Percentiles rank a stretch among this genome's conserved stretches.
phyloP scores from a whole-genome alignment of 1,140 invertebrate genomes.

The Apis florea region DNA sequence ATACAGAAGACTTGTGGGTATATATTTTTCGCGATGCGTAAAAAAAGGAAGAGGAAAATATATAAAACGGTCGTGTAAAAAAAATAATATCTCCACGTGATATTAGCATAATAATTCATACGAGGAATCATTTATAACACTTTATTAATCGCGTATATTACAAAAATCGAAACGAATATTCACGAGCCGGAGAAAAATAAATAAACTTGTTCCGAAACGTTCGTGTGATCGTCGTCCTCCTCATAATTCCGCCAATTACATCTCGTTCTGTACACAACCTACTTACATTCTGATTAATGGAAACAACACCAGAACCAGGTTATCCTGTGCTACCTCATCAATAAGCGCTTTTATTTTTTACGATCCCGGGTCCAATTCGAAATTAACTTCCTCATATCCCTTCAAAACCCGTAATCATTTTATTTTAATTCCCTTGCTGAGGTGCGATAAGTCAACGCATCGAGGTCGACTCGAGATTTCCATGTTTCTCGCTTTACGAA shows the following conservation, averaged over 20 bases:
- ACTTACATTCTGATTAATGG: conserved; percentile 4
- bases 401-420: no score
- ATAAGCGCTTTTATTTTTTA: background rate
- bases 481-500: background rate
- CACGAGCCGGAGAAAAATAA: background rate
- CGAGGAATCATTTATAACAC: no score
- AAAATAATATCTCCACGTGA: no score
- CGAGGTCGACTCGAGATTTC: background rate
- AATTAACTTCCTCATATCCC: background rate
- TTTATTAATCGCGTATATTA: no score
- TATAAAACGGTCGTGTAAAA: no score
- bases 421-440: background rate
- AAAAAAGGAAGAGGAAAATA: no score
- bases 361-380: background rate
- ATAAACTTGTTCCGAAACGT: background rate
- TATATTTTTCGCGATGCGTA: no score
- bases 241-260: background rate
- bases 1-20: no score
- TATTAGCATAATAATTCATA: no score
- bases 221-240: background rate
- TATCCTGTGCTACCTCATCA: no score
- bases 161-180: background rate
- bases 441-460: background rate
- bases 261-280: background rate
- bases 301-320: background rate